Conservation (phyloP, 2,888 invertebrate genomes). For the Mycalesis mineus region DNA sequence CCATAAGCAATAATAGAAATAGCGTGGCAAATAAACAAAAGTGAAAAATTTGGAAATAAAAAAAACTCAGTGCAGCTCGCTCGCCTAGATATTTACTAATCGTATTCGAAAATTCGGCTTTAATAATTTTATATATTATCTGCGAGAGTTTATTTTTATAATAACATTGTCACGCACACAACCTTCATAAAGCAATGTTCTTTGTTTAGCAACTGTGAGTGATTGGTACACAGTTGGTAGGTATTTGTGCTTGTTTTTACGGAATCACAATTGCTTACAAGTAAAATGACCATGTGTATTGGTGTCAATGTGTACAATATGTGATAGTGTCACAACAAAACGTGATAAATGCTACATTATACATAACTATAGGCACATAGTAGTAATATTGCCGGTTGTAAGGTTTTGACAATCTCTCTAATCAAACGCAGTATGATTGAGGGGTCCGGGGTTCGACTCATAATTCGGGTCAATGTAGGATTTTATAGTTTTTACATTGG, state of each 20-base stretch:
- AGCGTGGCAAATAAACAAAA: too few relatives aligned
- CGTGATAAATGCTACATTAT: conserved; percentile 8
- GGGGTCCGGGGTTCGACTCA: too few relatives aligned
- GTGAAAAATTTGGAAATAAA: too few relatives aligned
- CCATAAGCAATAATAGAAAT: too few relatives aligned
- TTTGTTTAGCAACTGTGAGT: conserved; percentile 1
- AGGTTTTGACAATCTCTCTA: too few relatives aligned
- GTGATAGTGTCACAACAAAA: conserved; percentile 12
- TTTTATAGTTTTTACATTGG: too few relatives aligned
- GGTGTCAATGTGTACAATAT: conserved; percentile 16
- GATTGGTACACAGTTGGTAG: conserved; percentile 5
- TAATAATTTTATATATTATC: too few relatives aligned
- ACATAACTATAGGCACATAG: background rate
- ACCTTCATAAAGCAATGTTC: background rate
- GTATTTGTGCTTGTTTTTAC: conserved; percentile 5
- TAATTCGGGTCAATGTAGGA: too few relatives aligned
- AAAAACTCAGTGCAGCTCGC: too few relatives aligned
- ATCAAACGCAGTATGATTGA: too few relatives aligned
- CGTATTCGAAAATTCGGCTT: too few relatives aligned
- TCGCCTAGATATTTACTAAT: too few relatives aligned
- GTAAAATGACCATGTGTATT: conserved; percentile 19
- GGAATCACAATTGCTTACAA: conserved; percentile 14
- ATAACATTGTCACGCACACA: background rate
- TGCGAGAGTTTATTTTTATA: background rate
- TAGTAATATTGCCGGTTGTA: background rate